Percentiles rank a stretch among this genome's conserved stretches.
Conservation (phyloP, 2,888 invertebrate species). For the Agapetus fuscipes region DNA sequence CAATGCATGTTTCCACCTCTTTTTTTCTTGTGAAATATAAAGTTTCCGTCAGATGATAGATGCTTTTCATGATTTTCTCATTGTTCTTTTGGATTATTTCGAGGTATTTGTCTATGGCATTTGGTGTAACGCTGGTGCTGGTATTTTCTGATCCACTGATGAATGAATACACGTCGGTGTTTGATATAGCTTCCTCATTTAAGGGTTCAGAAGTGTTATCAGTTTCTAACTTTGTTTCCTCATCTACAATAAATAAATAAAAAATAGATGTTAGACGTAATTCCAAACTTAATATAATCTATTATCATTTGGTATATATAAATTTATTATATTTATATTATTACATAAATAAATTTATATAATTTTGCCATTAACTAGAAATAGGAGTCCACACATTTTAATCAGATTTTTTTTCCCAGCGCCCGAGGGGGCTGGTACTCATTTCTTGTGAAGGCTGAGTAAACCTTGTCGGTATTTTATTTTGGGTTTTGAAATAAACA, state of each 20-base stretch:
- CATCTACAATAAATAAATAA: neutral
- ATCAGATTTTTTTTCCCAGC: no score
- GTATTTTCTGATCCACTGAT: neutral
- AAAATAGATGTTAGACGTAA: neutral
- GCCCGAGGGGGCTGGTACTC: no score
- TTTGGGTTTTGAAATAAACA: no score
- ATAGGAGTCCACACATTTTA: no score
- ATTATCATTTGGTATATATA: no score
- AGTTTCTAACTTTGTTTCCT: slow-evolving; percentile 10
- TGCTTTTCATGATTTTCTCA: slow-evolving; percentile 42
- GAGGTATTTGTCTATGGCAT: slow-evolving; percentile 34
- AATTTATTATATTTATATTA: no score
- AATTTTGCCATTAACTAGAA: no score
- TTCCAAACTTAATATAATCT: neutral
- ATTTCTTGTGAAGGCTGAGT: no score
- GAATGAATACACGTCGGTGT: no score
- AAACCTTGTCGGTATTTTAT: no score
- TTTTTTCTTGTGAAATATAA: slow-evolving; percentile 39
- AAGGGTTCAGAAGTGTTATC: slow-evolving; percentile 11
- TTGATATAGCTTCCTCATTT: neutral
- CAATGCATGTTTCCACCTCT: slow-evolving; percentile 33
- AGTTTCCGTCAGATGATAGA: slow-evolving; percentile 38
- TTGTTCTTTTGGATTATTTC: slow-evolving; percentile 42
- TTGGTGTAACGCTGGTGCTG: no score
- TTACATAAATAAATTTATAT: no score